Conservation (phyloP, 2,113 vertebrate species). For the Talpa occidentalis region DNA sequence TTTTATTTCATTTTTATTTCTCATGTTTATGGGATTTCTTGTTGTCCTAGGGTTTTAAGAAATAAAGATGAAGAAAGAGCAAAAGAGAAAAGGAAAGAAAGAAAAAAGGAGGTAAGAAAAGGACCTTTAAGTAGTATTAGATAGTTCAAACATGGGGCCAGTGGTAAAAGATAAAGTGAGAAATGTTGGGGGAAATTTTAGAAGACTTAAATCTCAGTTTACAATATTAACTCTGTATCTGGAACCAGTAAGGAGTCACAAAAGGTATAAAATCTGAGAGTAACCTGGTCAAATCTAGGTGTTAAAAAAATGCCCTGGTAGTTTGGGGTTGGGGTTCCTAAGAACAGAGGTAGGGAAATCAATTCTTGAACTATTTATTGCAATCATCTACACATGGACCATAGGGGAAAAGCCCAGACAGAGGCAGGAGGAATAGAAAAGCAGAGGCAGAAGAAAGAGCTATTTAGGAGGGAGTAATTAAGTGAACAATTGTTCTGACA, state of each 20-base stretch:
- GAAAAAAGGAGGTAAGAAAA: background rate
- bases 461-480: background rate
- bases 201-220: background rate
- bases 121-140: background rate
- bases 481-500: background rate
- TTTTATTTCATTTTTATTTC: constrained; percentile 16
- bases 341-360: background rate
- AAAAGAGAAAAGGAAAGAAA: background rate
- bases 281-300: background rate
- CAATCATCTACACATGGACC: background rate
- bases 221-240: background rate
- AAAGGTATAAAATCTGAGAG: background rate
- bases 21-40: background rate
- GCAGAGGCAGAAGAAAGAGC: background rate
- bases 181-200: background rate
- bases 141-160: background rate
- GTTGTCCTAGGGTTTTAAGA: background rate
- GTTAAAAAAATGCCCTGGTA: constrained; percentile 10
- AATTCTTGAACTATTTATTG: background rate
- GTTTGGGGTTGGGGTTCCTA: background rate
- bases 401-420: background rate
- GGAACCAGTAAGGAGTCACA: background rate
- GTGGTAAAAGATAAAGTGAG: background rate
- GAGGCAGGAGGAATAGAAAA: background rate
- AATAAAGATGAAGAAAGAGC: background rate